A percentile compares a stretch with the other conserved stretches of the same genome.
Evolutionary conservation across 1,140 invertebrate species (phyloP).

Genomic region (Neotoxoptera formosana): DNA sequence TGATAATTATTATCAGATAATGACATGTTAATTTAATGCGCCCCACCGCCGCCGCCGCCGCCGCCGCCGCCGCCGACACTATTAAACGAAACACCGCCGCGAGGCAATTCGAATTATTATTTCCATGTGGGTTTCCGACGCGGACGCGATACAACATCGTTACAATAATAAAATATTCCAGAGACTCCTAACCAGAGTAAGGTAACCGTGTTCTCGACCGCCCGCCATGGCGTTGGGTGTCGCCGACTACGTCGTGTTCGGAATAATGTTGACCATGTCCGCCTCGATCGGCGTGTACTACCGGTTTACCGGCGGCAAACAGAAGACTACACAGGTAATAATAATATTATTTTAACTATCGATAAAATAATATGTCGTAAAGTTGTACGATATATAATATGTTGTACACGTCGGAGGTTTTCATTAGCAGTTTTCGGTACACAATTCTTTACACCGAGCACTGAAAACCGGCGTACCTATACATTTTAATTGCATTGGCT

Average conservation of each 20-base stretch:
- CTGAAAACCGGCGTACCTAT: neutral
- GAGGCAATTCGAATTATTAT: neutral
- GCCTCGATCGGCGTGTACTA: slow-evolving; percentile 82
- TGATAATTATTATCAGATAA: slow-evolving; percentile 3
- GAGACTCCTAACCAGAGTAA: too few relatives aligned
- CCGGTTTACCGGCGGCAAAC: slow-evolving; percentile 83
- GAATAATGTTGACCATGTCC: slow-evolving; percentile 70
- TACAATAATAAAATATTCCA: neutral
- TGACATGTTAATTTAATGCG: neutral
- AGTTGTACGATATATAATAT: too few relatives aligned
- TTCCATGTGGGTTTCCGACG: neutral
- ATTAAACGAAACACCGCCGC: neutral
- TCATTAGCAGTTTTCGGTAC: neutral
- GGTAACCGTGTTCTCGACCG: neutral
- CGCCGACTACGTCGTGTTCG: slow-evolving; percentile 74
- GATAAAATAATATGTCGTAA: too few relatives aligned
- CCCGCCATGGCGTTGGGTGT: slow-evolving; percentile 39
- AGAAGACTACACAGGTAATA: slow-evolving; percentile 79
- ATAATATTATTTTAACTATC: neutral
- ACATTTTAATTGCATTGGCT: too few relatives aligned
- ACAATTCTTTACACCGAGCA: neutral
- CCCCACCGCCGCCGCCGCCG: too few relatives aligned
- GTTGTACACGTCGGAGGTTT: neutral
- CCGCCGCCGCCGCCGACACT: neutral
- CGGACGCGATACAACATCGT: neutral